Evolutionary conservation across 2,113 vertebrate genomes (phyloP), one percentile per base, ranked within the genome.

Genomic region (Aptenodytes patagonicus): DNA sequence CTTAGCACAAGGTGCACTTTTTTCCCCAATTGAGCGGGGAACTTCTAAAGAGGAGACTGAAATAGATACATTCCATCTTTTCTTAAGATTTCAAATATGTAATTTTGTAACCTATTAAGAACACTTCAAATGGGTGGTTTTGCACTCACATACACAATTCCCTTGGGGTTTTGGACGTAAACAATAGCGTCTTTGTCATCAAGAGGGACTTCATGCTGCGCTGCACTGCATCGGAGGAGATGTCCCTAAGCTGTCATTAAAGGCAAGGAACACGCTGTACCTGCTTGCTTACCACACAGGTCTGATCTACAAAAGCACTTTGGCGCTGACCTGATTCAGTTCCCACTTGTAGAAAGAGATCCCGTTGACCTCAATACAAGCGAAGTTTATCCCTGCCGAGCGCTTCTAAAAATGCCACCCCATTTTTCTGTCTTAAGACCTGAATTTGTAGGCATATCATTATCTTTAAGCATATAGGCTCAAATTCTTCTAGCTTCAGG

Each of bases 231-330:
- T 6, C 3, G 8, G 34, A 62, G 38, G 71, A 89, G 38, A 47
- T 66, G 54, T 86, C 83, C 84, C 69, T 46, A 31, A 83, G 54
- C 85, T 93, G 92, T 29, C 51, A 18, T 90, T 88, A 88, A 65
- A 77, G 77, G 75, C 85, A 61, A 76, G 86, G 68, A 80, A 73
- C 75, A 64, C 29, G 24, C 44, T 20, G 54, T 16, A 73, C 82
- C 87, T 88, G 70, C 70, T 34, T 75, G 82, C 91, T 93, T 77
- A 70, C 66, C 58, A 16, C 87, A 61, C 61, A 51, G 62, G 62
- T 92, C 94, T 89, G 94, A 85, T 90, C 86, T 96, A 65, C 94
- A 85, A 93, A 96, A 96, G 73, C 82, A 90, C 78, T 96, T 83
- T 38, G 72, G 79, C 78, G 36, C 75, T 93, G 84, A 89, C 87